These are phyloP conservation scores for Apocheima hispidaria DNA, from an alignment of 2,888 invertebrate genomes.

Conservation along the genomic window DNA sequence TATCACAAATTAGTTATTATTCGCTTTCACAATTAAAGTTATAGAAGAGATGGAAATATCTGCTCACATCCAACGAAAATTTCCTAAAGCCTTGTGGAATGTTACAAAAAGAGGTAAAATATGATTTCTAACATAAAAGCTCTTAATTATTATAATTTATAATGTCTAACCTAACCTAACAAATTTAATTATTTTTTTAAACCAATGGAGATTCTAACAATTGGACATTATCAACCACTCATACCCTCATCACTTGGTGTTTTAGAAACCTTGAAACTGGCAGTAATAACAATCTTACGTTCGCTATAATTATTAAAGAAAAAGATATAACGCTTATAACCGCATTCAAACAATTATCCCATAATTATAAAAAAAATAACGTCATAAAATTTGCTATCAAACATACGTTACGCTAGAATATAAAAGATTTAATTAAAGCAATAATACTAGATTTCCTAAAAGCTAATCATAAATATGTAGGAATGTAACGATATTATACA, in stretches of 20 bases:
- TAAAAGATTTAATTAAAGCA: slow-evolving; percentile 62
- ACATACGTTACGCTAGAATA: slow-evolving; percentile 63
- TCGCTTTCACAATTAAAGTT: no score
- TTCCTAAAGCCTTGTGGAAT: background rate
- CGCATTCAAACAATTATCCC: slow-evolving; percentile 62
- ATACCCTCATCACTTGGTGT: slow-evolving; percentile 71
- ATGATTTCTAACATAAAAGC: no score
- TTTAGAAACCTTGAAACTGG: slow-evolving; percentile 79
- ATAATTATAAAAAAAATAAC: slow-evolving; percentile 59
- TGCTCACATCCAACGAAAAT: background rate
- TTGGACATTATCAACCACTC: slow-evolving; percentile 65
- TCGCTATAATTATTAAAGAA: slow-evolving; percentile 48
- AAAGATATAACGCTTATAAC: slow-evolving; percentile 57
- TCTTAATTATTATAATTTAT: background rate
- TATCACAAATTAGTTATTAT: no score
- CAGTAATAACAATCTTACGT: slow-evolving; percentile 70
- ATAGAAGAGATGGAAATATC: background rate
- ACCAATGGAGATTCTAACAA: slow-evolving; percentile 45
- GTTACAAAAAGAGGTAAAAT: no score
- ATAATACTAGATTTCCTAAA: slow-evolving; percentile 54
- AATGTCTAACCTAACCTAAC: background rate
- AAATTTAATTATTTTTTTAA: slow-evolving; percentile 12
- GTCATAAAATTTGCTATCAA: slow-evolving; percentile 72
- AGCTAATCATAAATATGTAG: slow-evolving; percentile 50
- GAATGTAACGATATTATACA: slow-evolving; percentile 51